Evolutionary conservation across 1,140 invertebrate genomes (phyloP), one percentile per base, ranked within the genome.

Genomic region (Drosophila seguyi): DNA sequence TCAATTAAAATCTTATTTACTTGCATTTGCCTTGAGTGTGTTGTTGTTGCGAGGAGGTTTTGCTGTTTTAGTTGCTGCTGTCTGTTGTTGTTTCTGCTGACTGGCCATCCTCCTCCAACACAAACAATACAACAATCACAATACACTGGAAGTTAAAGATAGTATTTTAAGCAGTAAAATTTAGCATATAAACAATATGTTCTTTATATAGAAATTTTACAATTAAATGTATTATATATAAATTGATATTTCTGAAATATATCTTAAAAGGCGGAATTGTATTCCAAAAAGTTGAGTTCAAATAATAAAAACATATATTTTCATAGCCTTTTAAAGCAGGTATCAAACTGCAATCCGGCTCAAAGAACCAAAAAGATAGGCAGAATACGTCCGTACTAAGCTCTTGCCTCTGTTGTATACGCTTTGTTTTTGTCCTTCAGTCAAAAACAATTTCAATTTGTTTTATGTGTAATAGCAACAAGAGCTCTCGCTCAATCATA

Each of bases 1-100:
- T 82, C 62, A 82, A 82, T 82, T 82, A 82, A 82, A 81, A 81
- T 77, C 79, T 81, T 81, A 81, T 81, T 81, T 81, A 76, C 72
- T 53, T 71, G 63, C 63, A 77, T 52, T 65, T 62, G 48, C 31
- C 31, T 45, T 50, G 47, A 61, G 65, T 27, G 68, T 62, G 65
- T 62, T 62, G 57, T 53, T 22, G 59, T 44, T 42, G 38, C n/a
- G 3, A 38, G 52, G 25, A 18, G 13, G 7, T 58, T 29, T 59
- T 60, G 18, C 22, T 62, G 58, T 27, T 29, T 53, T 53, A 36
- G 50, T 36, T 36, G 50, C 10, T 34, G 20, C 18, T 34, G 57
- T 59, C n/a, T 48, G 29, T 38, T 56, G n/a, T 18, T 42, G n/a
- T 14, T 22, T 11, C 29, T 39, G n/a, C 36, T n/a, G n/a, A 25